A percentile compares a stretch with the other conserved stretches of the same genome.
These are phyloP conservation scores for Poeciliopsis occidentalis DNA, from an alignment of 2,113 vertebrate species.

Conservation along the genomic window DNA sequence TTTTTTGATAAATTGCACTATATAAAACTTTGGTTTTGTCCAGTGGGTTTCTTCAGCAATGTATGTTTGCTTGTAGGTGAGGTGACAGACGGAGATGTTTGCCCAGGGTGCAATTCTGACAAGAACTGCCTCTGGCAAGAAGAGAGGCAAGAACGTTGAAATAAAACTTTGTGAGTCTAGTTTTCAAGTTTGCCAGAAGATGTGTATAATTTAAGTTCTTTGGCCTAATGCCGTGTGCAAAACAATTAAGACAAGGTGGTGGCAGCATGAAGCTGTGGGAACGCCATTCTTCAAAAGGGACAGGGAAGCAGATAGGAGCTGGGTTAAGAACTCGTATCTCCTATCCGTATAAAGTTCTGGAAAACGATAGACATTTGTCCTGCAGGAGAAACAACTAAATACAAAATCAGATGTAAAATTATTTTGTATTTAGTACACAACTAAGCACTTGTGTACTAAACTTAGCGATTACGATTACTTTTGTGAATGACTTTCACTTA, in stretches of 20 bases:
- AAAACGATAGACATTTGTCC: not conserved
- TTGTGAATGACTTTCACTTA: not conserved
- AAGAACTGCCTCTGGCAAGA: not conserved
- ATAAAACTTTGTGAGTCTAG: not conserved
- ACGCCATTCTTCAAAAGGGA: not conserved
- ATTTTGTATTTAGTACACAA: no score
- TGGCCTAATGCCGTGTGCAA: no score
- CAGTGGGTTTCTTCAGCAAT: not conserved
- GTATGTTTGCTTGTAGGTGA: not conserved
- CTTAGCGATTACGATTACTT: no score
- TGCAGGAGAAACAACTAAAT: not conserved
- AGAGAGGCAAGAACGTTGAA: not conserved
- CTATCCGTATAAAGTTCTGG: not conserved
- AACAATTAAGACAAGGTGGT: not conserved
- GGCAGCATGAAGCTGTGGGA: not conserved
- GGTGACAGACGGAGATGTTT: not conserved
- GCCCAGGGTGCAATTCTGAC: not conserved
- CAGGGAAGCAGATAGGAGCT: not conserved
- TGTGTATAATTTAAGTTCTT: not conserved
- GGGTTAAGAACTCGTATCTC: no score
- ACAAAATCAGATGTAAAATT: no score
- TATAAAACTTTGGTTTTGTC: not conserved
- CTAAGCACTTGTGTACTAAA: no score
- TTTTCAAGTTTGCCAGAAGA: not conserved
- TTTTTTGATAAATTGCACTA: not conserved